Percentiles rank a stretch among this genome's conserved stretches.
These are phyloP conservation scores for Anguilla anguilla DNA, from an alignment of 2,797 vertebrate genomes.

Conservation along the genomic window DNA sequence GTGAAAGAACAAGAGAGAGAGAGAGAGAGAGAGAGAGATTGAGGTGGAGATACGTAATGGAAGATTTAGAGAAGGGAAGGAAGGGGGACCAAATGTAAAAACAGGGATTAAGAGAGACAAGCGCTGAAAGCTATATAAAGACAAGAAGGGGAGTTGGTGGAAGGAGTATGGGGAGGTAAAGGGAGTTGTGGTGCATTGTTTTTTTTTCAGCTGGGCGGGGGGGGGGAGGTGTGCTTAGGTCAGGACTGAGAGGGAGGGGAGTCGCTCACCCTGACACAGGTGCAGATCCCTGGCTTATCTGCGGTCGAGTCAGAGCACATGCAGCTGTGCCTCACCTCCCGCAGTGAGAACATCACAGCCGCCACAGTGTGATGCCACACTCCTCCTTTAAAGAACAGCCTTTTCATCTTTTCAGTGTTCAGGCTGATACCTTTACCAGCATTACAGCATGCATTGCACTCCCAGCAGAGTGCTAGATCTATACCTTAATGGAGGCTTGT, in stretches of 20 bases:
- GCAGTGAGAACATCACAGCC: conserved; percentile 59
- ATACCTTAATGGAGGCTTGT: background rate
- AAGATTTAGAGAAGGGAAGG: background rate
- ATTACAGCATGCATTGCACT: background rate
- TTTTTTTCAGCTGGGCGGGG: conserved; percentile 48
- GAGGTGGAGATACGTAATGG: background rate
- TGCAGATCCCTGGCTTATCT: conserved; percentile 67
- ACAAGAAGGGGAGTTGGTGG: background rate
- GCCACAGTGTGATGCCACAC: conserved; percentile 33
- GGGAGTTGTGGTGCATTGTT: background rate
- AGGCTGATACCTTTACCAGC: background rate
- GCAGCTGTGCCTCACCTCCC: conserved; percentile 61
- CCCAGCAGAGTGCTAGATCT: background rate
- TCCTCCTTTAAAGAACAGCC: background rate
- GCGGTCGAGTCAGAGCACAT: conserved; percentile 67
- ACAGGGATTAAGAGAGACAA: conserved; percentile 10
- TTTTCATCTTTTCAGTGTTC: background rate
- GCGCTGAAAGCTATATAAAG: conserved; percentile 6
- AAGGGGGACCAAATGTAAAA: conserved; percentile 34
- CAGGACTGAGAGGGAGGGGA: conserved; percentile 49
- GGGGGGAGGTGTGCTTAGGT: conserved; percentile 68
- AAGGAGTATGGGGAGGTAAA: background rate
- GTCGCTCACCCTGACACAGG: conserved; percentile 66
- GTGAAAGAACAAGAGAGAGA: background rate
- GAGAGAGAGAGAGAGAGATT: background rate